Evolutionary conservation across 2,113 vertebrate genomes (phyloP).

Genomic region (Athene noctua): DNA sequence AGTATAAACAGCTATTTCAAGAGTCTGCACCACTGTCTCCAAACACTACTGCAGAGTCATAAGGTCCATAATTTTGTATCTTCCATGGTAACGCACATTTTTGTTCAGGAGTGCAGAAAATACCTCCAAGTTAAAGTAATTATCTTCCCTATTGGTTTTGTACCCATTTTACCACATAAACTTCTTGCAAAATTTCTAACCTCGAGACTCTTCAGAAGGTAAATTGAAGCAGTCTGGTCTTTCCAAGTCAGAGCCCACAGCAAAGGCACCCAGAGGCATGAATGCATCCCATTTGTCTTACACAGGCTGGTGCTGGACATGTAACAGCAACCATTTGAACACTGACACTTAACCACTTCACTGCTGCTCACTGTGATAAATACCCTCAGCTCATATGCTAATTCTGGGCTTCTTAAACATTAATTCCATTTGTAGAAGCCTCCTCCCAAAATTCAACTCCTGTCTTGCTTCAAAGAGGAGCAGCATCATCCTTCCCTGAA

Average conservation of each 20-base stretch:
- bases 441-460: not conserved
- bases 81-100: not conserved
- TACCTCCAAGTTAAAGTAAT: not conserved
- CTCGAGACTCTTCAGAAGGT: not conserved
- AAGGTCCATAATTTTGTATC: not conserved
- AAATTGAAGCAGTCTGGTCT: not conserved
- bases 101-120: not conserved
- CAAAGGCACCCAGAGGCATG: not conserved
- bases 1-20: not conserved
- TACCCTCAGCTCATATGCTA: not conserved
- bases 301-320: rapidly evolving
- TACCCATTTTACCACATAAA: not conserved
- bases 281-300: constrained; percentile 6
- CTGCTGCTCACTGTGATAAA: not conserved
- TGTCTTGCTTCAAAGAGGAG: rapidly evolving
- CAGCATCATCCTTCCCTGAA: rapidly evolving
- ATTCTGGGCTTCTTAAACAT: not conserved
- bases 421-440: not conserved
- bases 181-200: not conserved
- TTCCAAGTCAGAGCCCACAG: not conserved
- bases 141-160: constrained; percentile 23
- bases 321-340: not conserved
- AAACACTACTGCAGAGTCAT: not conserved
- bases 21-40: not conserved
- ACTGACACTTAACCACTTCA: not conserved